phyloP scores from a whole-genome alignment of 2,797 vertebrate genomes.

The Dermochelys coriacea region DNA sequence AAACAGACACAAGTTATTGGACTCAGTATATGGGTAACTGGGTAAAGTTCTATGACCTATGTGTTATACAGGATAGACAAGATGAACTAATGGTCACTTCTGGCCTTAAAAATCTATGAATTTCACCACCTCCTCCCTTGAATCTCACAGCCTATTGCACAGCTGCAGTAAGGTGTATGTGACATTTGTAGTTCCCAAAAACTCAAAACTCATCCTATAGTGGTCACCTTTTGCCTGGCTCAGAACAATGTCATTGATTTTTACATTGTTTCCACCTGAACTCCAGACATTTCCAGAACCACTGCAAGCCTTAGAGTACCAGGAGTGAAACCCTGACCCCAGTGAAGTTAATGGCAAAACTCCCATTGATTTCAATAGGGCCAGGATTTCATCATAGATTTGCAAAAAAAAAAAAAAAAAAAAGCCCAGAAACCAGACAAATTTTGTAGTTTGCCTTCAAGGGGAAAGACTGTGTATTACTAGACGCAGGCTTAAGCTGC shows the following conservation, averaged over 20 bases:
- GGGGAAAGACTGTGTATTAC: neutral
- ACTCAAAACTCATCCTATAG: neutral
- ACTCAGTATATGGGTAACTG: neutral
- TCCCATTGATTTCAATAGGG: neutral
- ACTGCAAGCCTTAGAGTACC: neutral
- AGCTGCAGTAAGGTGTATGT: neutral
- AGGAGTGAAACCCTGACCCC: neutral
- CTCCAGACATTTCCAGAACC: neutral
- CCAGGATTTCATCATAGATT: neutral
- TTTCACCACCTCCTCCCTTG: neutral
- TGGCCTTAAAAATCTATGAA: neutral
- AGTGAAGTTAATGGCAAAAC: neutral
- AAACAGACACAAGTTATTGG: neutral
- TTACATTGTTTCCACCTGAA: neutral
- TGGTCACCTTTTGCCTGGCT: neutral
- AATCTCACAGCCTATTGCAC: neutral
- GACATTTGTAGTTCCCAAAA: neutral
- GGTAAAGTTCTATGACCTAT: neutral
- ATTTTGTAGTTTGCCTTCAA: neutral
- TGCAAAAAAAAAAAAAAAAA: neutral
- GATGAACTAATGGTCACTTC: neutral
- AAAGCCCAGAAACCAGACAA: neutral
- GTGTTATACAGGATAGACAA: neutral
- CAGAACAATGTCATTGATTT: neutral
- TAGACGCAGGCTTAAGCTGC: fast-evolving